Base-by-base conservation (phyloP, 2,113 vertebrate species). In the Nansenia antarctica region DNA sequence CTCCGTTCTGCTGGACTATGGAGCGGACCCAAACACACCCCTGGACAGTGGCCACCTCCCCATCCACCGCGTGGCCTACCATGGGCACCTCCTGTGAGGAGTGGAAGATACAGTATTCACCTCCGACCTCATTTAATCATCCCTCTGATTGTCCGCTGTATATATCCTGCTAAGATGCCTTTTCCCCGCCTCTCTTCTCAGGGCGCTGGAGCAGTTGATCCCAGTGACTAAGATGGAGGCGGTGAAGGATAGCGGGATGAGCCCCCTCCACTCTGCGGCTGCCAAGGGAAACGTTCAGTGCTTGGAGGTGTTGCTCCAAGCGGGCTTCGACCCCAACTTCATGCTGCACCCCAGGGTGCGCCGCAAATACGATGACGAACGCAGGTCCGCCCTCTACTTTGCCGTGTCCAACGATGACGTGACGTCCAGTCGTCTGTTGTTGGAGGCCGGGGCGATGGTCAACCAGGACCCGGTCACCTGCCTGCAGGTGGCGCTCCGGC, bases 391-490 rank as follows among this genome's bases (percentile, higher is more conserved):
- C 0, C 75, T 98, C 74, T 98, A 93, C 79, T 98, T 98, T 0
- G 93, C 97, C 0, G 96, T 99, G 47, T 95, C 94, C 67, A 98
- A 98, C 2, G 93, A 90, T 26, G 96, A 99, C 26, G 77, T 97
- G 65, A 86, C 87, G 67, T 96, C 94, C 0, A 74, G 92, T 1
- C 92, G 89, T 60, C 67, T 98, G 71, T 93, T 99, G 60, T 70
- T 99, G 52, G 86, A 93, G 4, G 96, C 94, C 0, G 96, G 95
- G n/a, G 97, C 97, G 11, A 91, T 98, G 79, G 90, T 95, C 30
- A 99, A 99, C 82, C 97, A 98, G 79, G 97, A 99, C 78, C 95
- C 97, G 0, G 86, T 99, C 73, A 99, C 92, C 82, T 98, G 96
- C 78, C 90, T 99, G 31, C 97, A 98, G 63, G 81, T 94, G 55